Percentiles rank a stretch among this genome's conserved stretches.
These are phyloP conservation scores for Cyprinodon diabolis DNA, from an alignment of 2,797 vertebrate species.

Conservation along the genomic window DNA sequence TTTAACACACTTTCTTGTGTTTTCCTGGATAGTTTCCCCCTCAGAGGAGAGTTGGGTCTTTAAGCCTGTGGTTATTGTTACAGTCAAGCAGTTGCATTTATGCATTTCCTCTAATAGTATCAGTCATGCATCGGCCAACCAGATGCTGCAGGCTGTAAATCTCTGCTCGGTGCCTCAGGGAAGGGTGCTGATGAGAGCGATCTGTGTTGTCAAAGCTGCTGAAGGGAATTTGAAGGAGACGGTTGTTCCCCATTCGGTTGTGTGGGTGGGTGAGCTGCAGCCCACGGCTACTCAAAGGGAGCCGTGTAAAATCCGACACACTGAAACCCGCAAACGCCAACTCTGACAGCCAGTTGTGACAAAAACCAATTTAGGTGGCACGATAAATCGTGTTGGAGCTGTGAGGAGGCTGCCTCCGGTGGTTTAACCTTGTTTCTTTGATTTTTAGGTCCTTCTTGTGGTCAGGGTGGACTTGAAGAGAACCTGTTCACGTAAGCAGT, in stretches of 20 bases:
- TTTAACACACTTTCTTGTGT: conserved; percentile 16
- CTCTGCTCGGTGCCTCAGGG: conserved; percentile 26
- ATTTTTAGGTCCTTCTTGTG: conserved; percentile 8
- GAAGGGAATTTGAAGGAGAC: conserved; percentile 59
- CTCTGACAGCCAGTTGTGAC: conserved; percentile 58
- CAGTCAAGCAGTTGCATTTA: conserved; percentile 24
- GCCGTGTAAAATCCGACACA: conserved; percentile 66
- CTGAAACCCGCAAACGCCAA: conserved; percentile 55
- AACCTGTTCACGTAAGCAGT: conserved; percentile 24
- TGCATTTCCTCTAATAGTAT: conserved; percentile 21
- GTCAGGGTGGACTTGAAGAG: conserved; percentile 17
- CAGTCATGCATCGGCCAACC: conserved; percentile 51
- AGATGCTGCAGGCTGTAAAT: conserved; percentile 36
- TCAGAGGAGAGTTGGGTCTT: conserved; percentile 10
- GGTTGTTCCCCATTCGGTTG: conserved; percentile 48
- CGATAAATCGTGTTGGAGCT: conserved; percentile 35
- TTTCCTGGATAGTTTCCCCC: conserved; percentile 9
- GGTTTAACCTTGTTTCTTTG: conserved; percentile 31
- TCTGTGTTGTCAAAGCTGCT: conserved; percentile 61
- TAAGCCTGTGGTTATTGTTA: conserved; percentile 7
- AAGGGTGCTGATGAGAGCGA: conserved; percentile 54
- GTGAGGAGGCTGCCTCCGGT: conserved; percentile 32
- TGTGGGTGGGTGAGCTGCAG: conserved; percentile 60
- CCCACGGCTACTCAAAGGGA: conserved; percentile 55
- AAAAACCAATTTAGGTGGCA: conserved; percentile 54